Evolutionary conservation across 2,888 invertebrate genomes (phyloP), one percentile per base, ranked within the genome.

Genomic region (Myopa testacea): DNA sequence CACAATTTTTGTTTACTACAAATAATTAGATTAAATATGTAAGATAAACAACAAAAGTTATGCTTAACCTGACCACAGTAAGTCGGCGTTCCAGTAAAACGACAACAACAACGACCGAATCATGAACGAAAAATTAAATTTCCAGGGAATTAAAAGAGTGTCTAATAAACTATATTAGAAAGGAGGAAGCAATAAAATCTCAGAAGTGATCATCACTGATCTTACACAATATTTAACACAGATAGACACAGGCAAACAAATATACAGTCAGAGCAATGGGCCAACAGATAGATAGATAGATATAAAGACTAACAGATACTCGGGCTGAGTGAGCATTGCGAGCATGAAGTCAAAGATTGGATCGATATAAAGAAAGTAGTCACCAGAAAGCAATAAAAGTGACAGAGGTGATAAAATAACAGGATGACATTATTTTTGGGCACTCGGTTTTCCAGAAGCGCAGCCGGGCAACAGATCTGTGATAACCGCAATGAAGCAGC

Each of bases 121-220:
- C 34, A 70, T 5, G 19, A 70, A 16, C 10, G 40, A 38, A 52
- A n/a, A 68, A 19, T 45, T 3, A 4, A n/a, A 40, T 67, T 75
- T 68, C 67, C 19, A 55, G 68, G 34, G 68, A 75, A 75, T 38
- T 37, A 60, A 60, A 75, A 60, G n/a, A 16, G 40, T 7, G 19
- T 60, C 69, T 69, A 69, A 69, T 69, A 68, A 69, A 58, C 55
- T 58, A 58, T 62, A 63, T 76, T 70, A 37, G 14, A 76, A 75
- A 75, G 80, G 78, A 85, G 85, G 85, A 85, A 87, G 86, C 85
- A 87, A 85, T 87, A 86, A 85, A 87, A 82, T 82, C 84, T 80
- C 78, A 79, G 67, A 81, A 16, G 10, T 55, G 67, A 67, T 75
- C 82, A 83, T 84, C 81, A 70, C 83, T 84, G 85, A 86, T 85